Conservation (phyloP, 1,140 invertebrate species). For the Dendroctonus valens region DNA sequence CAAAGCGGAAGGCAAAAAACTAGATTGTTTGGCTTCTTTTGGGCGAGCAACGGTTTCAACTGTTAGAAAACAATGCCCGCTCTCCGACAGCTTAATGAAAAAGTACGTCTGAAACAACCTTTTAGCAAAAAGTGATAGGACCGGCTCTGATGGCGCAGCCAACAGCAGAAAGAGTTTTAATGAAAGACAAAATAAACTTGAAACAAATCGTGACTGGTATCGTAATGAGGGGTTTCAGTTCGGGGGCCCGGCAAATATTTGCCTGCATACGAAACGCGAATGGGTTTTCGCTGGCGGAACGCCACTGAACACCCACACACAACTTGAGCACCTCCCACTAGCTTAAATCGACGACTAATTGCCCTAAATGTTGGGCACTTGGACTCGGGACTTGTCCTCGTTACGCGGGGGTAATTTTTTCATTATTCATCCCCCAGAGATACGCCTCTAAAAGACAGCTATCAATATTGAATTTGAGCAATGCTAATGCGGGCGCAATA, state of each 20-base stretch:
- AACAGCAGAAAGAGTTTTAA: slow-evolving; percentile 18
- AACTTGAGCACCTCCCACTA: too few species aligned
- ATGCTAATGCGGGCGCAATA: too few species aligned
- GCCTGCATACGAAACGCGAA: neutral
- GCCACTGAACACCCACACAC: too few species aligned
- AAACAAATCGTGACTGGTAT: slow-evolving; percentile 27
- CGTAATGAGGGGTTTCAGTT: slow-evolving; percentile 12
- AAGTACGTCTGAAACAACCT: slow-evolving; percentile 27
- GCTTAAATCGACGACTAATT: too few species aligned
- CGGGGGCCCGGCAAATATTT: neutral
- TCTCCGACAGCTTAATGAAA: slow-evolving; percentile 21
- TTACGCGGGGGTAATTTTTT: too few species aligned
- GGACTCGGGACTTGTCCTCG: too few species aligned
- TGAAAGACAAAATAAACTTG: slow-evolving; percentile 27
- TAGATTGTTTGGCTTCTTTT: slow-evolving; percentile 25
- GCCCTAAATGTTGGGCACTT: too few species aligned
- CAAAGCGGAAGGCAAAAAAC: slow-evolving; percentile 13
- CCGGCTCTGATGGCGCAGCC: neutral
- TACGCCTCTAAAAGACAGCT: too few species aligned
- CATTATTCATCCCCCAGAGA: too few species aligned
- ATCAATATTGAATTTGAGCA: too few species aligned
- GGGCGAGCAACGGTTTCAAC: slow-evolving; percentile 7
- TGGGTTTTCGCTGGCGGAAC: too few species aligned
- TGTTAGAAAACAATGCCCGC: slow-evolving; percentile 17
- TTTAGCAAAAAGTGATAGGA: slow-evolving; percentile 21